Conservation (phyloP, 2,888 invertebrate species). For the Biston stratarius region DNA sequence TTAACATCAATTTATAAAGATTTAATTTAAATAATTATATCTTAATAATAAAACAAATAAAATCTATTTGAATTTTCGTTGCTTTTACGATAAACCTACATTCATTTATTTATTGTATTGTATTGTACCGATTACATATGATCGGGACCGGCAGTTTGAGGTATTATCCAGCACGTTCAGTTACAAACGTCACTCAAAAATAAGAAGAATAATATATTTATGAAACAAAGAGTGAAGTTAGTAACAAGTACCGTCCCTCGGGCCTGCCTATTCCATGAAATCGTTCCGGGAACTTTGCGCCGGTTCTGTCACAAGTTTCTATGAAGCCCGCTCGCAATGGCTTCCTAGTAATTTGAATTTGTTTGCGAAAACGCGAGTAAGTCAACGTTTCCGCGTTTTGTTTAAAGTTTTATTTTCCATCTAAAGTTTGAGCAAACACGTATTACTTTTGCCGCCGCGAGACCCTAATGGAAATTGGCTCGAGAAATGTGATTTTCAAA, state of each 20-base stretch:
- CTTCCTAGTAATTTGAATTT: slow-evolving; percentile 37
- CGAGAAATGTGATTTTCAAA: slow-evolving; percentile 15
- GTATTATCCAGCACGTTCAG: too few relatives aligned
- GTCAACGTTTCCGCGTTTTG: slow-evolving; percentile 44
- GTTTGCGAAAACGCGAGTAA: slow-evolving; percentile 37
- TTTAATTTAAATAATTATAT: too few relatives aligned
- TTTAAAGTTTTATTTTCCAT: slow-evolving; percentile 47
- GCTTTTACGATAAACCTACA: too few relatives aligned
- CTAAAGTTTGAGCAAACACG: slow-evolving; percentile 44
- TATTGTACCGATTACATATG: too few relatives aligned
- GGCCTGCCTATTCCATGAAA: neutral
- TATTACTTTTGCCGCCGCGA: slow-evolving; percentile 34
- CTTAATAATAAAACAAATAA: too few relatives aligned
- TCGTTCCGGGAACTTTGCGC: slow-evolving; percentile 1
- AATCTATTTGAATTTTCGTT: too few relatives aligned
- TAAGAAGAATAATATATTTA: too few relatives aligned
- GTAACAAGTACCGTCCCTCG: neutral
- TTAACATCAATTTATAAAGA: too few relatives aligned
- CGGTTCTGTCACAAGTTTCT: slow-evolving; percentile 18
- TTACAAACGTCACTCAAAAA: neutral
- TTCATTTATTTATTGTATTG: too few relatives aligned
- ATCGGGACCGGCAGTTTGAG: too few relatives aligned
- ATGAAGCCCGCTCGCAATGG: slow-evolving; percentile 25
- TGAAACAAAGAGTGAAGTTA: neutral
- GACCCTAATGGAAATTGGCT: slow-evolving; percentile 21